A percentile compares a stretch with the other conserved stretches of the same genome.
Conservation (phyloP, 2,113 vertebrate species). For the Oreamnos americanus region DNA sequence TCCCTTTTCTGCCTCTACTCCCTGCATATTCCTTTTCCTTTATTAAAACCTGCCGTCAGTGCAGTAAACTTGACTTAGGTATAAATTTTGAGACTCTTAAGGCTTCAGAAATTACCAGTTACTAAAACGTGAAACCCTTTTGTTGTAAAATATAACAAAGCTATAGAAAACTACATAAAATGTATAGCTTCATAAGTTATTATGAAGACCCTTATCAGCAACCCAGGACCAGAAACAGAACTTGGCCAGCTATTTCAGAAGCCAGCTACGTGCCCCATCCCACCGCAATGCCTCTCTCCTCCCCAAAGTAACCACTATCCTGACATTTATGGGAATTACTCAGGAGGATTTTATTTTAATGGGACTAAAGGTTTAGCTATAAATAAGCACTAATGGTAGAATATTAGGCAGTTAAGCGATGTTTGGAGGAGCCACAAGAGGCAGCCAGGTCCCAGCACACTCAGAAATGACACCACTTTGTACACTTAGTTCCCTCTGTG, state of each 20-base stretch:
- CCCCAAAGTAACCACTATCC: not conserved
- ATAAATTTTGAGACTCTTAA: not conserved
- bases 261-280: not conserved
- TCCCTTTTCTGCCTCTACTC: not conserved
- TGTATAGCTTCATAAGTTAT: not conserved
- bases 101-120: not conserved
- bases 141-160: not conserved
- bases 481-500: not conserved
- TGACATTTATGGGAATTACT: conserved; percentile 44
- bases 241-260: not conserved
- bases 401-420: not conserved
- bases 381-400: conserved; percentile 55
- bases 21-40: not conserved
- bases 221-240: not conserved
- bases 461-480: conserved; percentile 30
- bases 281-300: not conserved
- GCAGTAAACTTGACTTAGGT: not conserved
- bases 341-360: conserved; percentile 59
- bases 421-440: not conserved
- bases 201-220: not conserved
- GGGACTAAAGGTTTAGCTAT: conserved; percentile 52
- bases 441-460: not conserved
- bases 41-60: not conserved
- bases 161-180: conserved; percentile 2
- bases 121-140: not conserved